These are phyloP conservation scores for Lethrus apterus DNA, from an alignment of 1,140 invertebrate species.

Conservation along the genomic window DNA sequence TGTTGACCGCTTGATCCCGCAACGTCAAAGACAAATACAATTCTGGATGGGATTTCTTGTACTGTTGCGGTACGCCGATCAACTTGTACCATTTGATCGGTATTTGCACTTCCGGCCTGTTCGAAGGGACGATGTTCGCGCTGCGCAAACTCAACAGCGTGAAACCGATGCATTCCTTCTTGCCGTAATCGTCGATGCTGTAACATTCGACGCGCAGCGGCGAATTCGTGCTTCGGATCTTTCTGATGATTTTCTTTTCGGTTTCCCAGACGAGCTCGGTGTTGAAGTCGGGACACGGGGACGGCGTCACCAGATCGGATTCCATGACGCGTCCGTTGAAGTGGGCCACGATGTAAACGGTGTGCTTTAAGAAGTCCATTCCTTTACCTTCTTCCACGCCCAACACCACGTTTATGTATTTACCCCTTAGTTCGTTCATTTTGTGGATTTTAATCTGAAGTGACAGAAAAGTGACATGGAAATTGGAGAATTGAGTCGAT, in stretches of 20 bases:
- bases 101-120: conserved; percentile 19
- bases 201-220: conserved; percentile 47
- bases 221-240: conserved; percentile 44
- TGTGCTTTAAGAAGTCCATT: conserved; percentile 43
- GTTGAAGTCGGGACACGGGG: conserved; percentile 39
- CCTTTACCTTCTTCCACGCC: conserved; percentile 47
- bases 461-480: background rate
- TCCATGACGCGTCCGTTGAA: conserved; percentile 45
- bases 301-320: conserved; percentile 41
- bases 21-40: conserved; percentile 44
- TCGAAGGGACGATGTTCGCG: conserved; percentile 41
- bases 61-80: conserved; percentile 42
- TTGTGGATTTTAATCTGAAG: background rate
- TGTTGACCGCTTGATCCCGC: conserved; percentile 35
- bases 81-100: conserved; percentile 44
- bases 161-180: conserved; percentile 46
- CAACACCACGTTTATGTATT: conserved; percentile 44
- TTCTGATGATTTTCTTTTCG: conserved; percentile 43
- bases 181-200: conserved; percentile 37
- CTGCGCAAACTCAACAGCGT: conserved; percentile 43
- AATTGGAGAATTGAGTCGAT: background rate
- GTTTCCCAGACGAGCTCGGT: conserved; percentile 48
- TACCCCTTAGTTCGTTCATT: conserved; percentile 43
- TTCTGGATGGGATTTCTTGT: conserved; percentile 44
- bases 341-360: conserved; percentile 43